phyloP scores from a whole-genome alignment of 2,797 vertebrate genomes.

The Melanogrammus aeglefinus region DNA sequence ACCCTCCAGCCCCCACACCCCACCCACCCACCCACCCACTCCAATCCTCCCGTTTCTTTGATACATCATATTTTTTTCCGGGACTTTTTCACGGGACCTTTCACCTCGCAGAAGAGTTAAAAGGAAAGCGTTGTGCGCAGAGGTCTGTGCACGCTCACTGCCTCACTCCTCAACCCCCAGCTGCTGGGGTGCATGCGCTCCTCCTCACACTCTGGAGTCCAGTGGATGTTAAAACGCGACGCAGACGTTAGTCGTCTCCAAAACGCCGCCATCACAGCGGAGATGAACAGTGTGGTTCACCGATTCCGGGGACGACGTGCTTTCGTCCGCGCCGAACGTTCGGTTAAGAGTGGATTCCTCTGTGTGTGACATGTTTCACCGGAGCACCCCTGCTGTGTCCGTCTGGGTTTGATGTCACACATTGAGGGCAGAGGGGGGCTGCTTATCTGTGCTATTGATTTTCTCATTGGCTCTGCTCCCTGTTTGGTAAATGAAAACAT shows the following conservation, averaged over 20 bases:
- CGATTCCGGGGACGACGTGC: constrained; percentile 21
- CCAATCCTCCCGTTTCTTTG: constrained; percentile 48
- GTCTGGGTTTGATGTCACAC: constrained; percentile 69
- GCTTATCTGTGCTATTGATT: constrained; percentile 75
- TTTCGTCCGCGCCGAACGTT: constrained; percentile 38
- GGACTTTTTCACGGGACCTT: constrained; percentile 48
- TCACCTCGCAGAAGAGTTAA: constrained; percentile 54
- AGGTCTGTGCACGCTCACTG: not conserved
- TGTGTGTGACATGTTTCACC: constrained; percentile 55
- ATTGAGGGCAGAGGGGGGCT: constrained; percentile 61
- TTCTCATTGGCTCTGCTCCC: constrained; percentile 69
- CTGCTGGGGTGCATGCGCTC: too few relatives aligned
- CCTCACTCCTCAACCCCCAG: too few relatives aligned
- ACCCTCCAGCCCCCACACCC: constrained; percentile 29
- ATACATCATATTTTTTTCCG: constrained; percentile 45
- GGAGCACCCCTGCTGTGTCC: constrained; percentile 64
- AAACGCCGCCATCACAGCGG: constrained; percentile 9
- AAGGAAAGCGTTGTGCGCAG: constrained; percentile 41
- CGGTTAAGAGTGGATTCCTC: constrained; percentile 37
- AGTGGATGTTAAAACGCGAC: too few relatives aligned
- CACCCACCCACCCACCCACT: constrained; percentile 5
- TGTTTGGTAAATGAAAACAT: constrained; percentile 75
- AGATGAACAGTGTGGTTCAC: constrained; percentile 9
- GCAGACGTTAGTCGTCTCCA: too few relatives aligned
- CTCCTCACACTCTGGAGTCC: too few relatives aligned